Conservation (phyloP, 2,113 vertebrate species). For the Aythya baeri region DNA sequence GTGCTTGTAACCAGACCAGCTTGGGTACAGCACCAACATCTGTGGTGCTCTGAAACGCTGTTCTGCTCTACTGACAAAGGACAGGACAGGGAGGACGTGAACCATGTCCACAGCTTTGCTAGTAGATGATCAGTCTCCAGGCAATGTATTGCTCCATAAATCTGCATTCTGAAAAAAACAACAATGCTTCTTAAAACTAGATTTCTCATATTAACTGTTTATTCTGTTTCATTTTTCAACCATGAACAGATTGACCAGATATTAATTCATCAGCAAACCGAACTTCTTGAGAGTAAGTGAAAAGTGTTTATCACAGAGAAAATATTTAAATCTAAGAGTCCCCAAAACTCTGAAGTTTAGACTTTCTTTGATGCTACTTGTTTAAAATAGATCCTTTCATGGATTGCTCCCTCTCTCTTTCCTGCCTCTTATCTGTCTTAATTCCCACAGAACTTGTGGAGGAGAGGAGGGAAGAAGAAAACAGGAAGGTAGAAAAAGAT, state of each 20-base stretch:
- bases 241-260: slow-evolving; percentile 88
- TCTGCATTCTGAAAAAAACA: background rate
- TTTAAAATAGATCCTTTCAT: background rate
- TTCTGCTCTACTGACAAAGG: background rate
- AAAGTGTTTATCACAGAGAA: background rate
- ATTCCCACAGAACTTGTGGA: background rate
- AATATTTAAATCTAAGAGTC: background rate
- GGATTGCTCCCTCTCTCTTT: background rate
- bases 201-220: slow-evolving; percentile 2
- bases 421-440: background rate
- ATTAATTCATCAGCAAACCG: slow-evolving; percentile 91
- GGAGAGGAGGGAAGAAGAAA: background rate
- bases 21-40: background rate
- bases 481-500: background rate
- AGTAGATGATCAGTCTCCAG: background rate
- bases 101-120: background rate
- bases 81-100: fast-evolving
- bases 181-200: background rate
- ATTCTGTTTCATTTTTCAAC: slow-evolving; percentile 59
- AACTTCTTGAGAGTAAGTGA: slow-evolving; percentile 89
- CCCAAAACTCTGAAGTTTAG: background rate
- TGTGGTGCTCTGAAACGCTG: background rate
- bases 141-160: background rate
- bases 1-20: background rate
- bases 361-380: background rate